Evolutionary conservation across 2,888 invertebrate genomes (phyloP).

Genomic region (Ischnura elegans): DNA sequence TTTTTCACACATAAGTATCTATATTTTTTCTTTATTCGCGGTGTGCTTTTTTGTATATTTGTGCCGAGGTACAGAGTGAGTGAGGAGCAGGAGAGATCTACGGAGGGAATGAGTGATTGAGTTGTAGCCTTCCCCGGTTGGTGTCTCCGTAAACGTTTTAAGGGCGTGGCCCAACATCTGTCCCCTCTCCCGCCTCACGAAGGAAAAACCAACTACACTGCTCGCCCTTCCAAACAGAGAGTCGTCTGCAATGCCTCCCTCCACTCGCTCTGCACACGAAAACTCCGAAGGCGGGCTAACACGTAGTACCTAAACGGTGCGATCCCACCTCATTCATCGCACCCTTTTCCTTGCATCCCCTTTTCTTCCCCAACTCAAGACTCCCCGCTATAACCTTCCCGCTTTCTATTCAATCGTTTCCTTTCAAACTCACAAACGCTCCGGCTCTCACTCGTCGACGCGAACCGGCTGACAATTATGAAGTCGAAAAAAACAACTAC

Average conservation of each 20-base stretch:
- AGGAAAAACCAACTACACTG: constrained; percentile 27
- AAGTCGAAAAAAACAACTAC: not conserved
- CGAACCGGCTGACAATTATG: not conserved
- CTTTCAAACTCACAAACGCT: not conserved
- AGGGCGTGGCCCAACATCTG: constrained; percentile 41
- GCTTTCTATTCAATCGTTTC: not conserved
- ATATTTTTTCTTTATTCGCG: too few species aligned
- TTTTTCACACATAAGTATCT: too few species aligned
- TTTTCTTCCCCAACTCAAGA: too few species aligned
- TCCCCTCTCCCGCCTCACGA: not conserved
- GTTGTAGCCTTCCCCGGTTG: not conserved
- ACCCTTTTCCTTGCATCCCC: not conserved
- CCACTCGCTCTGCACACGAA: not conserved
- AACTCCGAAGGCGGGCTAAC: not conserved
- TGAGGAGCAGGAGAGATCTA: not conserved
- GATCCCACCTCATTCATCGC: not conserved
- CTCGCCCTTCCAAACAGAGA: constrained; percentile 32
- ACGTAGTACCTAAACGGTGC: not conserved
- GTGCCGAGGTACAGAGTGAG: too few species aligned
- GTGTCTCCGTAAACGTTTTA: not conserved
- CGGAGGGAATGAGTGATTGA: not conserved
- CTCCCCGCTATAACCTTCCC: too few species aligned
- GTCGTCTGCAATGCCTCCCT: not conserved
- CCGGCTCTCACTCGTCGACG: not conserved
- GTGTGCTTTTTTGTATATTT: too few species aligned